Evolutionary conservation across 2,888 invertebrate genomes (phyloP), one percentile per base, ranked within the genome.

Genomic region (Bursaphelenchus okinawaensis): DNA sequence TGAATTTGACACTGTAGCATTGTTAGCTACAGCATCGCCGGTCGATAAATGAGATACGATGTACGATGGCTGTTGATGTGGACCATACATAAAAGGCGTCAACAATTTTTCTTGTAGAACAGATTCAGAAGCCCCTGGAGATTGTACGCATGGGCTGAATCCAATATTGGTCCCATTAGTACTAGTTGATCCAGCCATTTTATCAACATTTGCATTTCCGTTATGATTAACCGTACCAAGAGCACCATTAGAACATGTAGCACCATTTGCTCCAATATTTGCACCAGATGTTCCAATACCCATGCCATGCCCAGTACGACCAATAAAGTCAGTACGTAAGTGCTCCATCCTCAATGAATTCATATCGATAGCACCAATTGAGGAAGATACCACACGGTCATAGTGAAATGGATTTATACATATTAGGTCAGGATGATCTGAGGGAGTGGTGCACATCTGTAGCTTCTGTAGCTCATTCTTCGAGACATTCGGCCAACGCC

Each of bases 331-430:
- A n/a, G n/a, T n/a, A 19, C 20, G 26, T 9, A 73, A 62, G 8
- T 64, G 67, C 28, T 71, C 72, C 69, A 71, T 68, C 22, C 62
- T 56, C 8, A 71, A 63, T 7, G 62, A 57, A 20, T 57, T 31
- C 66, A 71, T 66, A 31, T 71, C 69, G 60, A 16, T 9, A 28
- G 20, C 67, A 89, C 89, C 92, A 83, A 96, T 28, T 3, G 64
- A 63, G 7, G 73, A 75, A 7, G 95, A 95, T 26, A 98, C 96
- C 55, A 99, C 95, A 77, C 98, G 87, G 84, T 99, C 98, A 84
- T 99, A 99, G 83, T 99, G 98, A 84, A 98, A 99, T 0, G 98
- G 98, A 87, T 98, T 99, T 56, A 99, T 96, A 85, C 98, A 98
- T 31, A 99, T 96, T 51, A 92, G 92, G 86, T 99, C 98, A 26